These are phyloP conservation scores for Hydrozoanthus tunicans DNA, from an alignment of 64 coral and sea anemone species.

Conservation along the genomic window DNA sequence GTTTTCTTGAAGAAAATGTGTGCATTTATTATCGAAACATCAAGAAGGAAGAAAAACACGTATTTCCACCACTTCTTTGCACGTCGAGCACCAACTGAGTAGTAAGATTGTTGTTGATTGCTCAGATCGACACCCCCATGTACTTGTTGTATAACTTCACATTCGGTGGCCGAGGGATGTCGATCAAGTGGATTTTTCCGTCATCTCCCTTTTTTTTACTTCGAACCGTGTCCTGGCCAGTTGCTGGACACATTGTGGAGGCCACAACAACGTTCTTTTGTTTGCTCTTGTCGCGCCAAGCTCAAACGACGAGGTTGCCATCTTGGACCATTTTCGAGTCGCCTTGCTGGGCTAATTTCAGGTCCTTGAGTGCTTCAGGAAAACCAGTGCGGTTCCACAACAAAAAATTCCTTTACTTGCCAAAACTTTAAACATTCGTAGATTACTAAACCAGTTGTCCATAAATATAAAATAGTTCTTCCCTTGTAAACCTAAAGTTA, in stretches of 20 bases:
- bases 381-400: neutral
- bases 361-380: neutral
- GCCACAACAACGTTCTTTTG: neutral
- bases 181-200: neutral
- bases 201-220: neutral
- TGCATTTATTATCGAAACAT: neutral
- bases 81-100: neutral
- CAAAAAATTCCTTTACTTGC: neutral
- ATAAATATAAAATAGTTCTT: neutral
- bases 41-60: neutral
- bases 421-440: neutral
- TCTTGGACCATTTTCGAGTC: neutral
- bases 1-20: constrained; percentile 1
- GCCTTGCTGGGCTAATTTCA: neutral
- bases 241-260: neutral
- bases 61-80: neutral
- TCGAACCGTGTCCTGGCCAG: neutral
- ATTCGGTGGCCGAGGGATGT: neutral
- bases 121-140: neutral
- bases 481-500: neutral
- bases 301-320: neutral
- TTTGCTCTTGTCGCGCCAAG: neutral
- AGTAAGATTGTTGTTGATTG: neutral
- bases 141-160: neutral
- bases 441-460: neutral